Evolutionary conservation across 2,113 vertebrate species (phyloP), one percentile per base, ranked within the genome.

Genomic region (Epinephelus cyanopodus): DNA sequence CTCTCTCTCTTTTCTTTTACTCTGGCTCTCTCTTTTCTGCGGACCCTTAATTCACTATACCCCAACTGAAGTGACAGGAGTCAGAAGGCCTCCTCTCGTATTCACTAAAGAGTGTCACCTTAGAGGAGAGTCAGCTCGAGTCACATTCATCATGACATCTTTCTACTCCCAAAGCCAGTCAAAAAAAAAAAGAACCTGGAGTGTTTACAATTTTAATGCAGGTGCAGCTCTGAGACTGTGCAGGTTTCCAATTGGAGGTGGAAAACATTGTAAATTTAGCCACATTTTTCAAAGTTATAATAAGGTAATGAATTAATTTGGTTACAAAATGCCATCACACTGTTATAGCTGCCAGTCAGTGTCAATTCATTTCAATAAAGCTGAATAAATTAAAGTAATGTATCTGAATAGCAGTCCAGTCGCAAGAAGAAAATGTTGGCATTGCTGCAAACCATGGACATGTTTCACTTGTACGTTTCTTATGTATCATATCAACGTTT

Each of bases 71-170:
- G 77, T 89, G 92, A 90, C 87, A 90, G 82, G 67, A 89, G 86
- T 87, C 89, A 85, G 74, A 47, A 54, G 79, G 84, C 42, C 68
- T 86, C 61, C 60, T 72, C 53, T 73, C 73, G 79, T 57, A 65
- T 74, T 81, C 77, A 78, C 84, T 85, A 85, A 93, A 91, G 76
- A 87, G 83, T 77, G 61, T 74, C 82, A 90, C 91, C 84, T 84
- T 85, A 80, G 65, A 68, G 83, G 79, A 79, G 71, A 88, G 80
- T 80, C 64, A n/a, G 27, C 62, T n/a, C 3, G 21, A 66, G 85
- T 83, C 64, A 77, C 63, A 83, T 85, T 80, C 58, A 87, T 86
- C 63, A 57, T 64, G 66, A 83, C 77, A 56, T 81, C 74, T 39
- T 39, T 17, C 6, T 53, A 6, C 62, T 68, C 33, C 57, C 60